phyloP scores from a whole-genome alignment of 2,113 vertebrate genomes.

The Lathamus discolor region DNA sequence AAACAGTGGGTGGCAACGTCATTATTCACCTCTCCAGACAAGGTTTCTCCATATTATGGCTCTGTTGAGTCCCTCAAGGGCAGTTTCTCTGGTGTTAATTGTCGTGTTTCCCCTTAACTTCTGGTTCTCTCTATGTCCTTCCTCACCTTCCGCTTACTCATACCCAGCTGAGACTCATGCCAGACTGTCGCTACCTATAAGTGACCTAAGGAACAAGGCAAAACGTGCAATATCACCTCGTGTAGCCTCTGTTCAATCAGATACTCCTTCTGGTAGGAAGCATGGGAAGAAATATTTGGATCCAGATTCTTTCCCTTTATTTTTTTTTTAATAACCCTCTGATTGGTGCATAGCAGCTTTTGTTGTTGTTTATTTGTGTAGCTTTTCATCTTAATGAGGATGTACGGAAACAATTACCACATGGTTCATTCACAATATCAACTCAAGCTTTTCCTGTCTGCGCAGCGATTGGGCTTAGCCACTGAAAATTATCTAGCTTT shows the following conservation, averaged over 20 bases:
- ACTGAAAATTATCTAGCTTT: slow-evolving; percentile 12
- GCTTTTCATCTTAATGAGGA: slow-evolving; percentile 66
- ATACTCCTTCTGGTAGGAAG: not conserved
- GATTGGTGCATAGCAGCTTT: slow-evolving; percentile 1
- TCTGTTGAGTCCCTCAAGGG: not conserved
- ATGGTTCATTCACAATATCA: slow-evolving; percentile 67
- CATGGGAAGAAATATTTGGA: not conserved
- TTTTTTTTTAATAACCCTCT: not conserved
- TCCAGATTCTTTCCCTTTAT: not conserved
- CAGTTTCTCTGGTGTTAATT: not conserved
- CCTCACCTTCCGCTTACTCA: slow-evolving; percentile 67
- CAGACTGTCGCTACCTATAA: not conserved
- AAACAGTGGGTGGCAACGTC: not conserved
- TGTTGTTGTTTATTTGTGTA: slow-evolving; percentile 71
- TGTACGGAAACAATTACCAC: slow-evolving; percentile 69
- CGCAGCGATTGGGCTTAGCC: not conserved
- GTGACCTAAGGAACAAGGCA: not conserved
- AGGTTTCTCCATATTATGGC: not conserved
- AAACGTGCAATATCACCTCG: not conserved
- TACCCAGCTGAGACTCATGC: not conserved
- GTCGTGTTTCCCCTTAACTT: not conserved
- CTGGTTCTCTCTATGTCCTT: slow-evolving; percentile 45
- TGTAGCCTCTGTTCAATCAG: rapidly evolving
- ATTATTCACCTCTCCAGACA: not conserved
- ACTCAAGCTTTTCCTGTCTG: slow-evolving; percentile 50